phyloP scores from a whole-genome alignment of 2,797 vertebrate species.

The Alcedo quadribrachys region DNA sequence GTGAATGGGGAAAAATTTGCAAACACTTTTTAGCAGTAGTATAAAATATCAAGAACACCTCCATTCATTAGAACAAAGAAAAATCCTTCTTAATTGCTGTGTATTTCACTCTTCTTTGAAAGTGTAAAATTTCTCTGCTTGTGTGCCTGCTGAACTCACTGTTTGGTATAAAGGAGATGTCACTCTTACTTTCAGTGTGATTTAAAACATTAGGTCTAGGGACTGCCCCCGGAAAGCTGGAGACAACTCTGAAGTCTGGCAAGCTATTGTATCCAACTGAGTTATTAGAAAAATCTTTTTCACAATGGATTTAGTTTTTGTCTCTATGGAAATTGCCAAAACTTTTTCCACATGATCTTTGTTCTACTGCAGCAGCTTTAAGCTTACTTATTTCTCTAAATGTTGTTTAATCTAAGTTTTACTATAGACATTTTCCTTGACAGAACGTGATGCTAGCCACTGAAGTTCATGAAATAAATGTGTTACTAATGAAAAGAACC shows the following conservation, averaged over 20 bases:
- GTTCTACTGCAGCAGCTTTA: background rate
- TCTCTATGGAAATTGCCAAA: conserved; percentile 50
- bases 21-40: background rate
- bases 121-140: background rate
- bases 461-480: background rate
- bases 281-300: conserved; percentile 55
- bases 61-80: background rate
- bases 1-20: background rate
- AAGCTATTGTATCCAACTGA: conserved; percentile 36
- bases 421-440: background rate
- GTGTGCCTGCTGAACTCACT: background rate
- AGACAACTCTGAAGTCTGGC: conserved; percentile 41
- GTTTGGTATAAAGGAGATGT: conserved; percentile 21
- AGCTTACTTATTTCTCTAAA: background rate
- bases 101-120: background rate
- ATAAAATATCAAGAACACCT: background rate
- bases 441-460: background rate
- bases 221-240: background rate
- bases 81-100: background rate
- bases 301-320: conserved; percentile 43
- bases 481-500: conserved; percentile 28
- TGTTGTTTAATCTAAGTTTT: conserved; percentile 10
- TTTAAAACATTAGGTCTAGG: conserved; percentile 28
- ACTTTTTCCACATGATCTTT: conserved; percentile 32
- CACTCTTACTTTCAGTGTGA: conserved; percentile 15